Conservation (phyloP, 2,888 invertebrate genomes). For the Amiota minor region DNA sequence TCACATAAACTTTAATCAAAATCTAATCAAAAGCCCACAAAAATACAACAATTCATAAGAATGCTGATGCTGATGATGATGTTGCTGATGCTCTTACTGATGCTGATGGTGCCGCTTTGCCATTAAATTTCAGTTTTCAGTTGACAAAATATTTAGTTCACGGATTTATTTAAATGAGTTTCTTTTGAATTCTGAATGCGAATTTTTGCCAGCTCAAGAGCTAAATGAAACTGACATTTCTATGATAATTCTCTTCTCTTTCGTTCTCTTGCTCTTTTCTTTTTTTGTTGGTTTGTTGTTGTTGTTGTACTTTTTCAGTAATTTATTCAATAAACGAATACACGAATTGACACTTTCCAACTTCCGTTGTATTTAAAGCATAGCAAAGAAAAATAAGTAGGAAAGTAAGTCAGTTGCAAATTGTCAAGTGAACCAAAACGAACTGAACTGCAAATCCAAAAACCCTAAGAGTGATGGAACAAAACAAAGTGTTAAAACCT, state of each 20-base stretch:
- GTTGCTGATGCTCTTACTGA: too few relatives aligned
- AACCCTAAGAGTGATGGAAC: too few relatives aligned
- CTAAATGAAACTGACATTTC: neutral
- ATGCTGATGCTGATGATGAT: neutral
- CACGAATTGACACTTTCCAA: conserved; percentile 20
- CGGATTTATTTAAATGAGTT: conserved; percentile 29
- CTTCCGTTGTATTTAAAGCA: neutral
- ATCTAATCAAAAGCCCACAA: conserved; percentile 11
- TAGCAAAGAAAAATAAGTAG: neutral
- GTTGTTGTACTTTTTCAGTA: conserved; percentile 1
- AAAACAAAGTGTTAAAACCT: too few relatives aligned
- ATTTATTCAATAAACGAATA: conserved; percentile 28
- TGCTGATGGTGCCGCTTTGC: neutral
- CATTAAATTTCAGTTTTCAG: neutral
- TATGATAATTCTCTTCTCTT: neutral
- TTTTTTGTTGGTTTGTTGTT: too few relatives aligned
- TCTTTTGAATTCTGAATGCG: conserved; percentile 13
- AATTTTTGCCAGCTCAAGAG: neutral
- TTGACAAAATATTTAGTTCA: conserved; percentile 24
- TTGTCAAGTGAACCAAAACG: neutral
- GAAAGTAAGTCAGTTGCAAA: neutral
- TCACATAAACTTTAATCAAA: conserved; percentile 16
- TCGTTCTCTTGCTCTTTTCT: neutral
- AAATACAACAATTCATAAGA: neutral
- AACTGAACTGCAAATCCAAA: neutral